phyloP scores from a whole-genome alignment of 2,888 invertebrate species.

The Phengaris alcon region DNA sequence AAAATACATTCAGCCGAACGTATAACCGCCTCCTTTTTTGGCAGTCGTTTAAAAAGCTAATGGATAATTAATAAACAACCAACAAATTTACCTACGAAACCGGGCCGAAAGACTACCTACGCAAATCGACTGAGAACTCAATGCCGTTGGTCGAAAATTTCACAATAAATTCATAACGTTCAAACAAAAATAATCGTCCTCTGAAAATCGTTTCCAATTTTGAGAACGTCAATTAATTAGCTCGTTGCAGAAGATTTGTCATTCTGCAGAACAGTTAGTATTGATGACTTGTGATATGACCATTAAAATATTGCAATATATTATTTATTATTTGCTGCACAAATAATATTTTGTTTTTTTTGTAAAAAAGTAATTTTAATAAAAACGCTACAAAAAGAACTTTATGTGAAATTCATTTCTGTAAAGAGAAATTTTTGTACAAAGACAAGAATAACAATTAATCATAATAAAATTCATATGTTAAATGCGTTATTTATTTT shows the following conservation, averaged over 20 bases:
- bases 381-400: not conserved
- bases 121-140: not conserved
- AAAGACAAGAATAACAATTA: not conserved
- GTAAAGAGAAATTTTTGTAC: not conserved
- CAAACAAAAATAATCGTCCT: no score
- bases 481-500: not conserved
- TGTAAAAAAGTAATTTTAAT: not conserved
- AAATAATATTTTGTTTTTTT: not conserved
- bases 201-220: no score
- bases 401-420: not conserved
- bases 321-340: not conserved
- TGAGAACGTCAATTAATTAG: no score
- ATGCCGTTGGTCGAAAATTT: not conserved
- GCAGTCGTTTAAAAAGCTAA: no score
- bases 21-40: no score
- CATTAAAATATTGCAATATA: not conserved
- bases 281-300: no score
- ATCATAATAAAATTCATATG: not conserved
- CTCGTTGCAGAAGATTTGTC: no score
- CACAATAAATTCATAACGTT: no score
- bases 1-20: no score
- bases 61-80: no score
- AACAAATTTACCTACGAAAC: no score
- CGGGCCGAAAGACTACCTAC: not conserved
- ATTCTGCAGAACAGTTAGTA: no score